Evolutionary conservation across 2,888 invertebrate species (phyloP).

Genomic region (Matsumyia berberina): DNA sequence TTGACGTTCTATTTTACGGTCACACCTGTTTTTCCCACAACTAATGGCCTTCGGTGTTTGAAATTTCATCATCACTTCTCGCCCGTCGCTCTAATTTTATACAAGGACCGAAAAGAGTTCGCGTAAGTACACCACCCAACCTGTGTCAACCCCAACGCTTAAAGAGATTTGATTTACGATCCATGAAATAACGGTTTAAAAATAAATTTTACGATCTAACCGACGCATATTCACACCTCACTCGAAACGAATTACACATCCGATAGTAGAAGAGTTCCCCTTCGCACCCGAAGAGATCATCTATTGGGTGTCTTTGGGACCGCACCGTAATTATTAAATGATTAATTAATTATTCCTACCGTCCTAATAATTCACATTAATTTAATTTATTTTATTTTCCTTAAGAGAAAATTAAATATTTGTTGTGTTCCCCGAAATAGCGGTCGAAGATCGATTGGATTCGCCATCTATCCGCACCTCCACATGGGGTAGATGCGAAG

Average conservation of each 20-base stretch:
- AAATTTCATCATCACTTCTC: slow-evolving; percentile 17
- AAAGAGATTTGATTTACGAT: slow-evolving; percentile 34
- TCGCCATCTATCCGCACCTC: slow-evolving; percentile 47
- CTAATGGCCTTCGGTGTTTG: slow-evolving; percentile 33
- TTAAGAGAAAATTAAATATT: slow-evolving; percentile 16
- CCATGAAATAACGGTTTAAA: slow-evolving; percentile 60
- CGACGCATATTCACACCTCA: slow-evolving; percentile 49
- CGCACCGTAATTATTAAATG: slow-evolving; percentile 45
- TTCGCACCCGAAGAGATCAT: no score
- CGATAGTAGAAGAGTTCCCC: no score
- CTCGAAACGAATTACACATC: slow-evolving; percentile 15
- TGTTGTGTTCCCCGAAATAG: background rate
- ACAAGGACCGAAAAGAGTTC: slow-evolving; percentile 11
- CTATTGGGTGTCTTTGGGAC: no score
- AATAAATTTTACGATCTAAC: slow-evolving; percentile 62
- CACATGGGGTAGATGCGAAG: slow-evolving; percentile 21
- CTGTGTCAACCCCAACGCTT: background rate
- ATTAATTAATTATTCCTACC: slow-evolving; percentile 54
- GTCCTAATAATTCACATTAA: slow-evolving; percentile 48
- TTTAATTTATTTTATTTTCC: slow-evolving; percentile 52
- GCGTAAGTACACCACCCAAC: background rate
- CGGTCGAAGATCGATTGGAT: slow-evolving; percentile 42
- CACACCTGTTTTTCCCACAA: slow-evolving; percentile 40
- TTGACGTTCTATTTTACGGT: slow-evolving; percentile 38
- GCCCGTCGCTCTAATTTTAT: slow-evolving; percentile 6